These are phyloP conservation scores for Cataglyphis rosenhaueri DNA, from an alignment of 2,888 invertebrate genomes.

Conservation along the genomic window DNA sequence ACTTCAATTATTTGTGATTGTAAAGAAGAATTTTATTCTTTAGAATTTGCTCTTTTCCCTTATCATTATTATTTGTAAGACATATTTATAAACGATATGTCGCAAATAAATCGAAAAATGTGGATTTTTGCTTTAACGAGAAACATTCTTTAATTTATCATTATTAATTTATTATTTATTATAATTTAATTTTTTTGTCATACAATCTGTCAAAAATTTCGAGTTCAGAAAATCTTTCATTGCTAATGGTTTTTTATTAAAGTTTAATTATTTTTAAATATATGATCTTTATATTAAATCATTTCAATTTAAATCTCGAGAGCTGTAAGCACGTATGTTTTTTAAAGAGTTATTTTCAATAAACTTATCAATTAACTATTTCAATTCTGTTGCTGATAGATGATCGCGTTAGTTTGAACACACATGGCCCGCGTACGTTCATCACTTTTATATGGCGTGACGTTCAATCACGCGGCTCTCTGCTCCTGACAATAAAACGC, in stretches of 20 bases:
- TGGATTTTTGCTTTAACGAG: neutral
- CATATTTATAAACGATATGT: neutral
- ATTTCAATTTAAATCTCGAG: neutral
- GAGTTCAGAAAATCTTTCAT: neutral
- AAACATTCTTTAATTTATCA: neutral
- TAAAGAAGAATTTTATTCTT: neutral
- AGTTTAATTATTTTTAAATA: neutral
- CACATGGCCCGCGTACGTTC: constrained; percentile 29
- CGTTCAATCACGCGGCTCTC: constrained; percentile 65
- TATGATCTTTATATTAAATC: neutral
- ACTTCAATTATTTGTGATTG: neutral
- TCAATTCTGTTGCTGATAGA: neutral
- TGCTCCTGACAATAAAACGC: constrained; percentile 70
- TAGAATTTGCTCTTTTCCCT: no score
- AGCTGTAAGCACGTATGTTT: neutral
- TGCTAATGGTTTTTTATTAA: neutral
- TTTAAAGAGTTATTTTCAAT: neutral
- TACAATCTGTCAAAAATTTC: neutral
- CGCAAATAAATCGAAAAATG: neutral
- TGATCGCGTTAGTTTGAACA: neutral
- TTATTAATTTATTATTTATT: neutral
- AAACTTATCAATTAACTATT: constrained; percentile 3
- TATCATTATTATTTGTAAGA: neutral
- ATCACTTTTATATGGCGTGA: constrained; percentile 54
- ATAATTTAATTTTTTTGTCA: neutral